A percentile compares a stretch with the other conserved stretches of the same genome.
phyloP scores from a whole-genome alignment of 2,797 vertebrate genomes.

The Tadarida brasiliensis region DNA sequence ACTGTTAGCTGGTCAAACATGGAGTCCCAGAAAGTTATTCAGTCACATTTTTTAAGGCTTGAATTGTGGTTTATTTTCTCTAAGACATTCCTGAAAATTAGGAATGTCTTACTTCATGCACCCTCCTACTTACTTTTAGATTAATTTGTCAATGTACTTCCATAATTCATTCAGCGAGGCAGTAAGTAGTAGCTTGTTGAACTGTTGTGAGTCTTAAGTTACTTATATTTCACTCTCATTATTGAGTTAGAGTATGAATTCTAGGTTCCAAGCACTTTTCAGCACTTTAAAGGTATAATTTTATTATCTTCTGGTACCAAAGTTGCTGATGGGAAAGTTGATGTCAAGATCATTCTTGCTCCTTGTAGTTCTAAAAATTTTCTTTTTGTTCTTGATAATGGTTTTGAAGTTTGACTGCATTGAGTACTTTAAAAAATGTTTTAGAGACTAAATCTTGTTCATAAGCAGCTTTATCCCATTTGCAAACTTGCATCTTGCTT shows the following conservation, averaged over 20 bases:
- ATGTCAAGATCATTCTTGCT: background rate
- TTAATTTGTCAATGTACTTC: background rate
- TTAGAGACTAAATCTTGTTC: background rate
- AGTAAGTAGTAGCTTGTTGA: background rate
- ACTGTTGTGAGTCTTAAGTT: background rate
- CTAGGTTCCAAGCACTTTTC: background rate
- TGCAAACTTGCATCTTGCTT: background rate
- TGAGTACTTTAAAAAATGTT: background rate
- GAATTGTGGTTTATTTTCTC: background rate
- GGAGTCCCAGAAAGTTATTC: background rate
- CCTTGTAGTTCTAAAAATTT: background rate
- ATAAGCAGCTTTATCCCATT: background rate
- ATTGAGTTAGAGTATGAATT: background rate
- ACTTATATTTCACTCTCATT: background rate
- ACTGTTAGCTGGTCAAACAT: background rate
- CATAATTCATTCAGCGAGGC: background rate
- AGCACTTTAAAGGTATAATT: background rate
- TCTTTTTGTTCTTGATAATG: background rate
- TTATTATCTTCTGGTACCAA: background rate
- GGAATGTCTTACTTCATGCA: background rate
- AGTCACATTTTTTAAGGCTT: background rate
- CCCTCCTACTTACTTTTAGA: background rate
- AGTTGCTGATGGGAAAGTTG: background rate
- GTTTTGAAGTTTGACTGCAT: background rate
- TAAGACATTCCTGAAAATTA: constrained; percentile 12